Evolutionary conservation across 2,797 vertebrate species (phyloP), one percentile per base, ranked within the genome.

Genomic region (Chaunax sp.): DNA sequence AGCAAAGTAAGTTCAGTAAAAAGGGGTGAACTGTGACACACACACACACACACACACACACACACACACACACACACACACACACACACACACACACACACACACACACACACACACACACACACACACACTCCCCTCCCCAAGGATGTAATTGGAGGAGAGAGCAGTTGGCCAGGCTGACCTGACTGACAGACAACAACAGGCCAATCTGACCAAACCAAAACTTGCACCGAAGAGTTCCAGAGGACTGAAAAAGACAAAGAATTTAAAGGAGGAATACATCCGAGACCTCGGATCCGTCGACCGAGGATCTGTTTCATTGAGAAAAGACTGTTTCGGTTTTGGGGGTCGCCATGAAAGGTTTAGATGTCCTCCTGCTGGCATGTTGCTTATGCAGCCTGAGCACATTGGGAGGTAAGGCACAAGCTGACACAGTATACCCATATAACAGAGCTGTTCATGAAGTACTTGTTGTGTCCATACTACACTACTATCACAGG

Each of bases 161-260:
- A 72, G 72, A 82, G 82, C 85, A 88, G 88, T 84, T 92, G 90
- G 82, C 71, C 72, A 25, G 72, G 40, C 75, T 11, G 18, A 51
- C 64, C 73, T 90, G 88, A 90, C 73, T 91, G 92, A 93, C 90
- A 77, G 87, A 87, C 90, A 88, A 90, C 92, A 90, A 92, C 92
- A 90, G 85, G 81, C 72, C 67, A 73, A 50, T 59, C 46, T 37
- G 20, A 58, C 28, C 40, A 46, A 71, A 78, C 22, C 41, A 60
- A 75, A 82, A 66, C 46, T 49, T 33, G 25, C 11, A 9, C 40
- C 13, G 18, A 44, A 20, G 14, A 57, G 3, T 51, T 69, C 8
- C 30, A 30, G 14, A n/a, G 3, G 56, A 56, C 22, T 22, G 41
- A 38, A 7, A 30, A 61, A 13, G 53, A 35, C 57, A 33, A 33